Base-by-base conservation (phyloP, 2,888 invertebrate species). In the Nomada flava region DNA sequence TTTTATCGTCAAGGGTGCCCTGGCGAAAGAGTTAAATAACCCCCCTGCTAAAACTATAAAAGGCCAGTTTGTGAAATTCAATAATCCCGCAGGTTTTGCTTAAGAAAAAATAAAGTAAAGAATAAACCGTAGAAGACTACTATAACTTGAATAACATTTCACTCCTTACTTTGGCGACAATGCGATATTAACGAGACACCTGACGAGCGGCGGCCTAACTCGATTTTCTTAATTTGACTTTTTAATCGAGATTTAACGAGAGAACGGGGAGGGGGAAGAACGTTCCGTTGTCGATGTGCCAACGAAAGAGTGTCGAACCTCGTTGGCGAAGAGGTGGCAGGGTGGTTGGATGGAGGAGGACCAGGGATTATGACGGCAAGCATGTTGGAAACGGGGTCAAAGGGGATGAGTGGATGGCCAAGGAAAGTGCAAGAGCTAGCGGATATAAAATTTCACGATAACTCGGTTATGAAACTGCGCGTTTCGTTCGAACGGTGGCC, bases 401-500 rank as follows among this genome's bases (percentile, higher is more conserved):
- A 86, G 77, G 78, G 75, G 84, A 84, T 65, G 76, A 78, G 79
- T 68, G 80, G 77, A 71, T 69, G 69, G 77, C 70, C 76, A 83
- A 86, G 84, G 71, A 84, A 85, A 76, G 83, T 84, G 74, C 78
- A 71, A 76, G 77, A 72, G 64, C 81, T 67, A 72, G 81, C 84
- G 85, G 84, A 87, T 85, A 87, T 87, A 85, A 88, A 88, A 87
- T 87, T 84, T 85, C 86, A 83, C 74, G 83, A 86, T 84, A 87
- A 87, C 86, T 87, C 87, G 73, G 78, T 87, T 87, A 87, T 81
- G 82, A 87, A 87, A 77, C 75, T 76, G 80, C 82, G 76, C 84
- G 76, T 83, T 84, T 83, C 82, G 65, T 84, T 86, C 76, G 69
- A 82, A 80, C 69, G 52, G 53, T 29, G 23, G 36, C 20, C 59